A percentile compares a stretch with the other conserved stretches of the same genome.
Evolutionary conservation across 2,113 vertebrate genomes (phyloP).

Genomic region (Suricata suricatta): DNA sequence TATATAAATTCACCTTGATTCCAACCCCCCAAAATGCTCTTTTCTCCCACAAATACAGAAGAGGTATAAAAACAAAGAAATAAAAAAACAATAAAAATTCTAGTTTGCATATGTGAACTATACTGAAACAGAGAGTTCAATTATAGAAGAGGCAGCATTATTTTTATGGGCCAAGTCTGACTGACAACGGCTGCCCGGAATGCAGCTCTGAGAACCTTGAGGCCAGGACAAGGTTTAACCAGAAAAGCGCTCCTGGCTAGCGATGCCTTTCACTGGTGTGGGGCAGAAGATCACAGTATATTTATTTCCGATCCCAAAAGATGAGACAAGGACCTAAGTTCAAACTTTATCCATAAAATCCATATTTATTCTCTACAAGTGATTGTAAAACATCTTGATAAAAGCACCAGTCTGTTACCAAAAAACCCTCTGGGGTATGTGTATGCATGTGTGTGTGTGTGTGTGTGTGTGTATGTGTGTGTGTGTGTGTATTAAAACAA

Average conservation of each 20-base stretch:
- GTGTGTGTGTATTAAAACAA: too few relatives aligned
- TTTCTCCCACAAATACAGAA: constrained; percentile 37
- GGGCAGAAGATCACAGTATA: not conserved
- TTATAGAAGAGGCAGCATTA: not conserved
- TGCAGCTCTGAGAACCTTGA: not conserved
- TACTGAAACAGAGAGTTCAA: not conserved
- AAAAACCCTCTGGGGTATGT: not conserved
- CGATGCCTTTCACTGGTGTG: not conserved
- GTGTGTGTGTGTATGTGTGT: not conserved
- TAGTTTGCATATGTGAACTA: not conserved
- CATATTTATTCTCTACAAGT: not conserved
- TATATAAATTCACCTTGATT: not conserved
- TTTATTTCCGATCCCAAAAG: not conserved
- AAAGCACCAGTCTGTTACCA: not conserved
- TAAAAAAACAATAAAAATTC: not conserved
- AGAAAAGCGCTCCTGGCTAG: not conserved
- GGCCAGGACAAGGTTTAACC: not conserved
- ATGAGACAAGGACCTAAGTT: not conserved
- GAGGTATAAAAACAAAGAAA: not conserved
- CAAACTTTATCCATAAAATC: not conserved
- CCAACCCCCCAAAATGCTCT: not conserved
- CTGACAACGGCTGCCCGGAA: not conserved
- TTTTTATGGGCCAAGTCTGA: not conserved
- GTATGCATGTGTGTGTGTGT: not conserved
- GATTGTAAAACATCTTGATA: not conserved